These are phyloP conservation scores for Synergus umbraculus DNA, from an alignment of 2,888 invertebrate genomes.

Conservation along the genomic window DNA sequence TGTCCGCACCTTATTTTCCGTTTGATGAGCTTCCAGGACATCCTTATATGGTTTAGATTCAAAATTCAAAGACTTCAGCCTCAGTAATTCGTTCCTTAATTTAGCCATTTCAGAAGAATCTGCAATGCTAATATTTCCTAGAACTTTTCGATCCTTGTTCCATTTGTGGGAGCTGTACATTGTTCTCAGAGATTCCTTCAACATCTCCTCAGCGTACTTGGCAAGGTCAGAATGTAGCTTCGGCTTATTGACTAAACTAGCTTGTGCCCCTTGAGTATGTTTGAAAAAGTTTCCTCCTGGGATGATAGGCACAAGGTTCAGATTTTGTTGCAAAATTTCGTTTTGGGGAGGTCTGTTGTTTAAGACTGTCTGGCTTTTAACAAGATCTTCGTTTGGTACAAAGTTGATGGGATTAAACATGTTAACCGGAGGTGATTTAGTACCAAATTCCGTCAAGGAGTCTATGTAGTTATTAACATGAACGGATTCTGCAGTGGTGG, in stretches of 20 bases:
- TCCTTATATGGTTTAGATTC: slow-evolving; percentile 62
- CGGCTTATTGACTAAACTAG: slow-evolving; percentile 67
- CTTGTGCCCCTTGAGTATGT: slow-evolving; percentile 62
- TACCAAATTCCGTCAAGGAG: slow-evolving; percentile 66
- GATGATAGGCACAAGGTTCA: slow-evolving; percentile 70
- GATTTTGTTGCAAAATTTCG: slow-evolving; percentile 64
- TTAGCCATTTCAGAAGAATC: slow-evolving; percentile 67
- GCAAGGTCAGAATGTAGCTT: slow-evolving; percentile 70
- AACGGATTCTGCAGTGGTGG: slow-evolving; percentile 57
- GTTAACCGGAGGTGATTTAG: slow-evolving; percentile 58
- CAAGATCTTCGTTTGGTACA: slow-evolving; percentile 69
- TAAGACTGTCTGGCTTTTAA: slow-evolving; percentile 69
- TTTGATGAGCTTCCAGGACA: slow-evolving; percentile 68
- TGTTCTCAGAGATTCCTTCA: slow-evolving; percentile 73
- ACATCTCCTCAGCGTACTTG: slow-evolving; percentile 75
- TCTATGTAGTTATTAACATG: slow-evolving; percentile 65
- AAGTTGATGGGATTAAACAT: slow-evolving; percentile 74
- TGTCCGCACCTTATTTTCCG: slow-evolving; percentile 66
- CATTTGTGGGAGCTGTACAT: slow-evolving; percentile 75
- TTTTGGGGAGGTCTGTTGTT: slow-evolving; percentile 64
- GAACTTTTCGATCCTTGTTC: slow-evolving; percentile 69
- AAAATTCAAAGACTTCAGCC: slow-evolving; percentile 60
- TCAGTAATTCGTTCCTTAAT: slow-evolving; percentile 67
- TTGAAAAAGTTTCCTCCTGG: slow-evolving; percentile 73
- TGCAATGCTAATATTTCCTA: slow-evolving; percentile 59